A percentile compares a stretch with the other conserved stretches of the same genome.
Evolutionary conservation across 1,140 invertebrate species (phyloP).

Genomic region (Scaptodrosophila lebanonensis): DNA sequence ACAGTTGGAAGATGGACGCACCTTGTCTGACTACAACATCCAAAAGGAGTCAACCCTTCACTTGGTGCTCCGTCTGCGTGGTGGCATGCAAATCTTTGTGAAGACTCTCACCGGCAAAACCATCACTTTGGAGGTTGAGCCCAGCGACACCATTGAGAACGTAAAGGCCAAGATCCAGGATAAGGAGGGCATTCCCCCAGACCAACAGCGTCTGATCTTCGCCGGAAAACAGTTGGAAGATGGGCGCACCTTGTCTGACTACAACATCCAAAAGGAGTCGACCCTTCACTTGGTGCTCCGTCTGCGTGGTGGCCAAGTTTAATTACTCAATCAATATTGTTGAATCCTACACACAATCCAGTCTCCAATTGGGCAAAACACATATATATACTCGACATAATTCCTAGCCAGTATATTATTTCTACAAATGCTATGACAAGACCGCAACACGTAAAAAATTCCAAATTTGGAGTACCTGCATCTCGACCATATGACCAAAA

Average conservation of each 20-base stretch:
- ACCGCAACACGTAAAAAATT: constrained; percentile 15
- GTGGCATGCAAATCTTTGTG: constrained; percentile 91
- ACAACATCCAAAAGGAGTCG: constrained; percentile 93
- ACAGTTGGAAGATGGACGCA: constrained; percentile 88
- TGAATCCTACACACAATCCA: too few relatives aligned
- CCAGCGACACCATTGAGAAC: constrained; percentile 90
- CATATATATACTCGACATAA: too few relatives aligned
- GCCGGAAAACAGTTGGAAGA: constrained; percentile 89
- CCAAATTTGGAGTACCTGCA: constrained; percentile 34
- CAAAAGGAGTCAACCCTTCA: constrained; percentile 94
- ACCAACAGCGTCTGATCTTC: constrained; percentile 86
- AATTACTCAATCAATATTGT: too few relatives aligned
- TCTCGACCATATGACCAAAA: background rate
- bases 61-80: constrained; percentile 88
- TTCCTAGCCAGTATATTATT: constrained; percentile 10
- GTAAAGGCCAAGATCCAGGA: constrained; percentile 88
- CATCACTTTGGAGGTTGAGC: constrained; percentile 88
- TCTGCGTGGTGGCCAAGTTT: constrained; percentile 83
- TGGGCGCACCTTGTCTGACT: constrained; percentile 87
- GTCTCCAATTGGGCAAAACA: too few relatives aligned
- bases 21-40: constrained; percentile 89
- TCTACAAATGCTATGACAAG: constrained; percentile 19
- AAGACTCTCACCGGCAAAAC: constrained; percentile 91
- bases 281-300: constrained; percentile 92
- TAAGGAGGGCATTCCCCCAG: constrained; percentile 85